phyloP scores from a whole-genome alignment of 2,888 invertebrate species.

The Molanna angustata region DNA sequence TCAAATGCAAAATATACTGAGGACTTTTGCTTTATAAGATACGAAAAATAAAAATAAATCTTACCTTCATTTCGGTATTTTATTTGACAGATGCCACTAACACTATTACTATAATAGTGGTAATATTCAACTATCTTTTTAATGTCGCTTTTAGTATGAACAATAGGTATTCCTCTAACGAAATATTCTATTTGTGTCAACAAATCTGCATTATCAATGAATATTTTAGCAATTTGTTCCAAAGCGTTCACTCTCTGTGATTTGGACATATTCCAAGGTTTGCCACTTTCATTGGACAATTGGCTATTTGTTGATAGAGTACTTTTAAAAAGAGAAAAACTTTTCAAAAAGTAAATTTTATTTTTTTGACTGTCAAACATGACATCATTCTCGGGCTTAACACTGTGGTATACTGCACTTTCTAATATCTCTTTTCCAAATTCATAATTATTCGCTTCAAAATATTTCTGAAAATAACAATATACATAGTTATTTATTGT shows the following conservation, averaged over 20 bases:
- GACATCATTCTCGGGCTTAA: no score
- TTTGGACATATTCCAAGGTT: constrained; percentile 6
- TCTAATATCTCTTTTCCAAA: constrained; percentile 31
- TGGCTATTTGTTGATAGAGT: background rate
- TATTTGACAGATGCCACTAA: constrained; percentile 39
- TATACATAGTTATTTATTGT: no score
- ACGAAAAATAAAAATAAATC: constrained; percentile 1
- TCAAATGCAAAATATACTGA: no score
- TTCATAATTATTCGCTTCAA: constrained; percentile 33
- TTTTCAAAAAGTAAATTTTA: constrained; percentile 5
- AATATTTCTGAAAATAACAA: constrained; percentile 37
- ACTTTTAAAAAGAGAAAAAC: background rate
- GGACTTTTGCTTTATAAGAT: no score
- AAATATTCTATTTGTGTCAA: constrained; percentile 48
- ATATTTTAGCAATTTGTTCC: constrained; percentile 47
- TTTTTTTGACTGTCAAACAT: constrained; percentile 6
- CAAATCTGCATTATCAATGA: constrained; percentile 48
- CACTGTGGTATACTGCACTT: constrained; percentile 4
- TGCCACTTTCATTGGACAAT: no score
- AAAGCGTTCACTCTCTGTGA: constrained; percentile 6
- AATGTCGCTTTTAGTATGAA: constrained; percentile 46
- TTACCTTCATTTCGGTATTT: constrained; percentile 1
- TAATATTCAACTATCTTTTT: constrained; percentile 47
- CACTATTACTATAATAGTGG: constrained; percentile 52
- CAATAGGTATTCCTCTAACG: constrained; percentile 44